Evolutionary conservation across 2,113 vertebrate genomes (phyloP).

Genomic region (Apus apus): DNA sequence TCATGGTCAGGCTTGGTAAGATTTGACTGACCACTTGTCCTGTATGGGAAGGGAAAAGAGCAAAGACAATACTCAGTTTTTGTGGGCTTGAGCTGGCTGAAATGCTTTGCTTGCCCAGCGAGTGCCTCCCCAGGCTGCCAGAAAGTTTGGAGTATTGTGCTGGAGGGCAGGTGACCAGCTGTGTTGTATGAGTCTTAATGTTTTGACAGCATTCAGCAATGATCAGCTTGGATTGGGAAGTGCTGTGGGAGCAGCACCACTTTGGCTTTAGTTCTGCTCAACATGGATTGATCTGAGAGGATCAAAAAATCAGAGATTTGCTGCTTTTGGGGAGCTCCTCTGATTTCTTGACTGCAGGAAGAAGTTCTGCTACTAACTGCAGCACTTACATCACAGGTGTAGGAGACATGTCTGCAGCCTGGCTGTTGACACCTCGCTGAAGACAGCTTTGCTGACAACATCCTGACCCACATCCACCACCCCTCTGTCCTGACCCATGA

Average conservation of each 20-base stretch:
- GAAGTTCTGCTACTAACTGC: constrained; percentile 16
- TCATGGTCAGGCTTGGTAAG: not conserved
- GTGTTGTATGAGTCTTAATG: not conserved
- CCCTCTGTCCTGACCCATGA: not conserved
- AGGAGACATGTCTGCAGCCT: not conserved
- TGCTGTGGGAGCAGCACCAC: not conserved
- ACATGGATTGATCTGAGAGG: not conserved
- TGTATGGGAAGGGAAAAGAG: not conserved
- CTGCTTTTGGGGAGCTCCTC: not conserved
- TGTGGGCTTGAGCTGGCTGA: not conserved
- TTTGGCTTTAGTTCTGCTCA: not conserved
- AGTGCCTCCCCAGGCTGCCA: not conserved
- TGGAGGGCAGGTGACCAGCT: not conserved
- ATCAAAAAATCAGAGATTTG: not conserved
- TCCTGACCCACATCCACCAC: not conserved
- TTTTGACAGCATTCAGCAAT: not conserved
- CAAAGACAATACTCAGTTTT: not conserved
- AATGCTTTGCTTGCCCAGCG: not conserved
- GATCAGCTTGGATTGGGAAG: not conserved
- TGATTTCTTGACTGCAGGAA: not conserved
- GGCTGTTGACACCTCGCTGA: not conserved
- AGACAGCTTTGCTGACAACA: not conserved
- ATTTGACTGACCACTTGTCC: not conserved
- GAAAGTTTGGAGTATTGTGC: not conserved
- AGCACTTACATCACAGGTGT: constrained; percentile 17